These are phyloP conservation scores for Propithecus perrieri DNA, from an alignment of 2,797 vertebrate species.

Conservation along the genomic window DNA sequence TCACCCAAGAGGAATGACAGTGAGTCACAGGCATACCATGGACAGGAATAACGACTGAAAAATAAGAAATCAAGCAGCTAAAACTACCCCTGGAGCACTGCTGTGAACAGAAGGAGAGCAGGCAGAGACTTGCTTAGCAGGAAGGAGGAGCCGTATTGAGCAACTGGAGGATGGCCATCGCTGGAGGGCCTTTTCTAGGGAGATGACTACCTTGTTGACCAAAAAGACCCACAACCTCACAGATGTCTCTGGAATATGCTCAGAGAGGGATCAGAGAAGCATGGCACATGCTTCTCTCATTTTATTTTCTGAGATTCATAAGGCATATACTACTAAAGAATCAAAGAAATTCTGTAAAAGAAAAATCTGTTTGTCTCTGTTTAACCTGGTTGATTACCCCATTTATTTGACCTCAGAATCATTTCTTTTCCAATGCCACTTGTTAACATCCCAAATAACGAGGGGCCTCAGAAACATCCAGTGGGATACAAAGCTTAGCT, in stretches of 20 bases:
- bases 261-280: neutral
- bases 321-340: neutral
- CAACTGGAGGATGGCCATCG: neutral
- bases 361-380: neutral
- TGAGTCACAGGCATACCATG: neutral
- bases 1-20: neutral
- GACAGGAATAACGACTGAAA: neutral
- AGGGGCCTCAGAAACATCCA: neutral
- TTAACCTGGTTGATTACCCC: neutral
- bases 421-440: neutral
- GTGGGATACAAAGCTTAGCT: neutral
- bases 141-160: neutral
- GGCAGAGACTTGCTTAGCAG: neutral
- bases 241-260: neutral
- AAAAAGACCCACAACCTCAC: neutral
- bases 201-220: neutral
- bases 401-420: conserved; percentile 1
- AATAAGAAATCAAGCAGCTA: conserved; percentile 8
- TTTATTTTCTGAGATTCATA: conserved; percentile 33
- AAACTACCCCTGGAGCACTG: neutral
- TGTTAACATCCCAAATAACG: neutral
- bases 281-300: neutral
- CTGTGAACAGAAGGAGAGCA: neutral
- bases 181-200: neutral
- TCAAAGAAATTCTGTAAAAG: neutral